phyloP scores from a whole-genome alignment of 2,888 invertebrate genomes.

The Ceriagrion tenellum region DNA sequence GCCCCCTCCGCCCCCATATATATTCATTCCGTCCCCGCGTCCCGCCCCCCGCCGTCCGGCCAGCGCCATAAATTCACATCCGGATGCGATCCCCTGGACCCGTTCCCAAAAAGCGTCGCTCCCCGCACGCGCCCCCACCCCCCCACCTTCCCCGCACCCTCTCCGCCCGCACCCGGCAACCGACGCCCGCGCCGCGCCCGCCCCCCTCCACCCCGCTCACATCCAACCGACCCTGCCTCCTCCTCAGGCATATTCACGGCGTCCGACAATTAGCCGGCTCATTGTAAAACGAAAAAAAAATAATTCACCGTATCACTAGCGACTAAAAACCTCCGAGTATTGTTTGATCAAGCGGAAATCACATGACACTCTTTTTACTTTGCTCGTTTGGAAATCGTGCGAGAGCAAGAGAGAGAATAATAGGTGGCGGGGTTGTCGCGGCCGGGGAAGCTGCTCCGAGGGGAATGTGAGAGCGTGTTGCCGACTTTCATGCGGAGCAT shows the following conservation, averaged over 20 bases:
- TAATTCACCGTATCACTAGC: background rate
- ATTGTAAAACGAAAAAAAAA: background rate
- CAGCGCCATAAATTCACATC: conserved; percentile 5
- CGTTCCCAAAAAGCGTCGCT: conserved; percentile 28
- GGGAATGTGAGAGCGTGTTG: too few species aligned
- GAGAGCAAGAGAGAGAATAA: background rate
- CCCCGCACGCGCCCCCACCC: background rate
- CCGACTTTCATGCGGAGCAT: too few species aligned
- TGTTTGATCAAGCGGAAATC: conserved; percentile 33
- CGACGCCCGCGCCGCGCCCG: background rate
- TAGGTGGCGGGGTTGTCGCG: background rate
- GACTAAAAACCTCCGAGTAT: background rate
- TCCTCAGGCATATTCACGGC: background rate
- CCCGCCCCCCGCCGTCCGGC: too few species aligned
- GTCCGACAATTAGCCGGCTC: background rate
- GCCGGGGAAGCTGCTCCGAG: too few species aligned
- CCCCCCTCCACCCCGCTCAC: background rate
- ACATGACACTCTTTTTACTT: background rate
- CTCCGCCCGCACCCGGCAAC: too few species aligned
- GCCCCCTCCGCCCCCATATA: conserved; percentile 19
- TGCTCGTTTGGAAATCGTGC: background rate
- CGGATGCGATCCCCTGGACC: conserved; percentile 44
- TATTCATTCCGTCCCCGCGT: conserved; percentile 11
- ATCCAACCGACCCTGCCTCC: background rate
- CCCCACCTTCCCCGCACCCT: background rate